Evolutionary conservation across 1,140 invertebrate species (phyloP).

Genomic region (Lethrus apterus): DNA sequence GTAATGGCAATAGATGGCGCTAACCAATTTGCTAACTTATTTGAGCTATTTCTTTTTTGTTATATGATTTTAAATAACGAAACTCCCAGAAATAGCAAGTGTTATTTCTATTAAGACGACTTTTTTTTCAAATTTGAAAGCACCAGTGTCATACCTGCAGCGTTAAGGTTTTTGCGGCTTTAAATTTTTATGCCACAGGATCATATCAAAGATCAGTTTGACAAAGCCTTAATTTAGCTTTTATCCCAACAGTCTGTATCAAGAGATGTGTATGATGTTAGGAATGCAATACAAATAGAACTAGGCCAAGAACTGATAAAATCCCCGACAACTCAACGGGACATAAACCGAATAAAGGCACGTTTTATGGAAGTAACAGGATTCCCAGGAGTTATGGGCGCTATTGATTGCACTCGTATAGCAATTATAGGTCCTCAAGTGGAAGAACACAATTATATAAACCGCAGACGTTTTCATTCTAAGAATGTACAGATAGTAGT

Average conservation of each 20-base stretch:
- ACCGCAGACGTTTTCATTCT: slow-evolving; percentile 25
- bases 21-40: too few species aligned
- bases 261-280: slow-evolving; percentile 2
- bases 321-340: slow-evolving; percentile 2
- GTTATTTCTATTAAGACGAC: too few species aligned
- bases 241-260: neutral
- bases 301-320: slow-evolving; percentile 1
- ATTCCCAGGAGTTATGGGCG: slow-evolving; percentile 30
- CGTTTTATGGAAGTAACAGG: slow-evolving; percentile 25
- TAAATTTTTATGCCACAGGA: too few species aligned
- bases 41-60: too few species aligned
- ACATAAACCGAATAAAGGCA: slow-evolving; percentile 8
- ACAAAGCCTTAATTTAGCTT: neutral
- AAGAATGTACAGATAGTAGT: slow-evolving; percentile 27
- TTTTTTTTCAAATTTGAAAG: too few species aligned
- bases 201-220: too few species aligned
- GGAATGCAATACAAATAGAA: neutral
- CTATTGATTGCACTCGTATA: slow-evolving; percentile 33
- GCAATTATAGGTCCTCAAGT: slow-evolving; percentile 22
- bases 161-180: neutral
- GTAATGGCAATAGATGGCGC: too few species aligned
- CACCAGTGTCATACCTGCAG: too few species aligned
- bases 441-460: slow-evolving; percentile 25
- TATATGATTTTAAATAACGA: too few species aligned
- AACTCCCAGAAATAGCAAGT: too few species aligned